Percentiles rank a stretch among this genome's conserved stretches.
Conservation (phyloP, 2,797 vertebrate genomes). For the Melanotaenia boesemani region DNA sequence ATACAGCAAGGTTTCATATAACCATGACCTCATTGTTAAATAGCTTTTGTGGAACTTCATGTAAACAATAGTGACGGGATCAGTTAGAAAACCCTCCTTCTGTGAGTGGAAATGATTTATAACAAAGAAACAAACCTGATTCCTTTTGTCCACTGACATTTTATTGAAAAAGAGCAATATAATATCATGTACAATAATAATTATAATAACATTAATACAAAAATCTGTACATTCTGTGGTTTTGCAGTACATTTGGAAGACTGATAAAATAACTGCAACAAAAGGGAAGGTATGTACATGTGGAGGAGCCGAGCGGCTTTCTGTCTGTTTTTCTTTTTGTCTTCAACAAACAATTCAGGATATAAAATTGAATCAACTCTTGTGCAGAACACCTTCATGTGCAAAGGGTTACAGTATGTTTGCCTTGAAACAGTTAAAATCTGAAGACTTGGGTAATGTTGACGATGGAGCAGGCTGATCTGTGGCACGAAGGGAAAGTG, state of each 20-base stretch:
- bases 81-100: background rate
- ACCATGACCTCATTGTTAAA: background rate
- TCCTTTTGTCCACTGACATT: constrained; percentile 80
- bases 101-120: background rate
- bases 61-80: background rate
- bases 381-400: constrained; percentile 77
- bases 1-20: background rate
- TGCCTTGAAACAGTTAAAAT: constrained; percentile 76
- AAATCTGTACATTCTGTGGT: constrained; percentile 99
- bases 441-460: constrained; percentile 50
- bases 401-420: constrained; percentile 85
- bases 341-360: constrained; percentile 44
- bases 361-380: constrained; percentile 71
- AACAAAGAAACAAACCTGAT: constrained; percentile 1
- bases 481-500: constrained; percentile 21
- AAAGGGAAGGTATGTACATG: constrained; percentile 81
- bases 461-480: constrained; percentile 27
- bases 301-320: constrained; percentile 74
- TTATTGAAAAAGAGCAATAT: constrained; percentile 99
- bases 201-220: constrained; percentile 89
- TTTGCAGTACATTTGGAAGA: constrained; percentile 99
- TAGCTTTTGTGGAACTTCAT: background rate
- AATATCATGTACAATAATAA: constrained; percentile 92
- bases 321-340: constrained; percentile 61
- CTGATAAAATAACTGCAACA: constrained; percentile 89